These are phyloP conservation scores for Eulithis prunata DNA, from an alignment of 2,888 invertebrate species.

Conservation along the genomic window DNA sequence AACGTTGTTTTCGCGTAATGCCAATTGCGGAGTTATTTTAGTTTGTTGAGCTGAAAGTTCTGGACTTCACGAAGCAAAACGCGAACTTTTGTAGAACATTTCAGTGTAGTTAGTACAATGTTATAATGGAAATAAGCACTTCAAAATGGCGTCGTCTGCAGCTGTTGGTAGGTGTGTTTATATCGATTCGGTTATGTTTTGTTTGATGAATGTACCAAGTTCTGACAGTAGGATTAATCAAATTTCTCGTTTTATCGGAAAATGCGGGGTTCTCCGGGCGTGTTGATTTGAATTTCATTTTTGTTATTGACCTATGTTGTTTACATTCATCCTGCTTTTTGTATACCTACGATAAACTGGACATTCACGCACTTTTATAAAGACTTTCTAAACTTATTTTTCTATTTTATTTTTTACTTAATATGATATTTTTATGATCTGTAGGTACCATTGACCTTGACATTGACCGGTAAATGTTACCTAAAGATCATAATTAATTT, in stretches of 20 bases:
- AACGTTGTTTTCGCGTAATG: conserved; percentile 83
- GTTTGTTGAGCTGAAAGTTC: conserved; percentile 75
- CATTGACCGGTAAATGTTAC: no score
- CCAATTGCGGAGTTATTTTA: conserved; percentile 77
- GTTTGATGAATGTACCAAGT: conserved; percentile 58
- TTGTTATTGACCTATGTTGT: conserved; percentile 1
- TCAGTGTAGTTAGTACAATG: conserved; percentile 85
- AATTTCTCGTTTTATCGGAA: conserved; percentile 38
- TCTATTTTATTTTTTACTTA: no score
- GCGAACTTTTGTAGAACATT: conserved; percentile 85
- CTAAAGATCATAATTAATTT: no score
- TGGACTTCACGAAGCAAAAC: conserved; percentile 84
- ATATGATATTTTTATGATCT: no score
- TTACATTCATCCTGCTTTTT: background rate
- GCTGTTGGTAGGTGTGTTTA: conserved; percentile 67
- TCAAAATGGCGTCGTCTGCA: conserved; percentile 83
- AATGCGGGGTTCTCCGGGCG: conserved; percentile 36
- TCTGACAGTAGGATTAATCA: conserved; percentile 51
- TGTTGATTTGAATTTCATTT: conserved; percentile 22
- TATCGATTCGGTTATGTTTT: conserved; percentile 67
- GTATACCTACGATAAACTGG: background rate
- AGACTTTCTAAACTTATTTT: no score
- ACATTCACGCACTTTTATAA: background rate
- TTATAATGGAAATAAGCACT: conserved; percentile 85
- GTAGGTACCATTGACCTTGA: no score